phyloP scores from a whole-genome alignment of 2,797 vertebrate species.

The Clamator glandarius region DNA sequence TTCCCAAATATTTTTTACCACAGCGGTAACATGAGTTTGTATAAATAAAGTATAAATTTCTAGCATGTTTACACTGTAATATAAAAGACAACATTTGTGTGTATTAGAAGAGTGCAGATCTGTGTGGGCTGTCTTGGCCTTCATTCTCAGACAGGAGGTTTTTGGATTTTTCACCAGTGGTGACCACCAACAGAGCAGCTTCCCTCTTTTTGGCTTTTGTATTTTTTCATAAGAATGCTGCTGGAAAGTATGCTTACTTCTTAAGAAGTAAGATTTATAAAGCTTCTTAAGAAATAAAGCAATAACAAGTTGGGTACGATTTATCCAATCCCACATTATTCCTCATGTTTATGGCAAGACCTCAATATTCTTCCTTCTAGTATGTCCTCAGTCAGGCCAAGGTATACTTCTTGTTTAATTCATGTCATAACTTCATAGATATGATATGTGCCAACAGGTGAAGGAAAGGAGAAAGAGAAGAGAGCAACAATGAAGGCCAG shows the following conservation, averaged over 20 bases:
- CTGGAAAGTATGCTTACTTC: constrained; percentile 26
- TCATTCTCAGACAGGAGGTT: background rate
- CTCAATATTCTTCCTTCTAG: background rate
- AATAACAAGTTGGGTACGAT: background rate
- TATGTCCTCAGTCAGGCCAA: background rate
- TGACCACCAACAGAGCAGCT: constrained; percentile 36
- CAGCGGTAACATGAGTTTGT: constrained; percentile 32
- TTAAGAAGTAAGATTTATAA: constrained; percentile 31
- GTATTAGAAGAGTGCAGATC: background rate
- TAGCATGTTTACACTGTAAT: constrained; percentile 21
- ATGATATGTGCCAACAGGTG: background rate
- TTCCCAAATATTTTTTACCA: constrained; percentile 8
- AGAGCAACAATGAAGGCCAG: background rate
- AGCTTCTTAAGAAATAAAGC: constrained; percentile 36
- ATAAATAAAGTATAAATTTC: constrained; percentile 46
- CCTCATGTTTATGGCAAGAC: background rate
- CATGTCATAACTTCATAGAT: background rate
- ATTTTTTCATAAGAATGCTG: background rate
- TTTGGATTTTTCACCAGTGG: background rate
- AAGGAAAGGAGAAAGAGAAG: background rate
- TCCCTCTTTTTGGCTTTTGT: background rate
- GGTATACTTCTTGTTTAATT: background rate
- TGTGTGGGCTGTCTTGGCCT: constrained; percentile 18
- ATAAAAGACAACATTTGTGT: constrained; percentile 22
- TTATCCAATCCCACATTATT: background rate